Conservation (phyloP, 2,797 vertebrate species). For the Malacoraja senta region DNA sequence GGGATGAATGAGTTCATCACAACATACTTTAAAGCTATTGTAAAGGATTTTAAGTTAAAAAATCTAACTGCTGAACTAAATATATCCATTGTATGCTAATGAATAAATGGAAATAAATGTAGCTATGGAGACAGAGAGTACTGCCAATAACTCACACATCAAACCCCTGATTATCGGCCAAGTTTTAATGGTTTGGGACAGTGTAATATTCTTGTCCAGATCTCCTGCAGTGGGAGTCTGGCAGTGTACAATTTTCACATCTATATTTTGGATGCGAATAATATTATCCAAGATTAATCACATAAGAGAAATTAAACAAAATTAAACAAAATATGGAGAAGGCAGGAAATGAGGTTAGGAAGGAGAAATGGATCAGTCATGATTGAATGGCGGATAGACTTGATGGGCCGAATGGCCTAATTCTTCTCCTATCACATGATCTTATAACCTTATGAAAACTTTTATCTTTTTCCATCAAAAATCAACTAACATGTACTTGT, state of each 20-base stretch:
- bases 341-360: too few relatives aligned
- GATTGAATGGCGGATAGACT: too few relatives aligned
- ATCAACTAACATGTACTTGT: neutral
- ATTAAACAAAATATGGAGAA: too few relatives aligned
- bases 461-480: neutral
- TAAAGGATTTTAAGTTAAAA: neutral
- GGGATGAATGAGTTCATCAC: neutral
- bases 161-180: neutral
- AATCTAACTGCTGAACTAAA: neutral
- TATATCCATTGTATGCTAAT: neutral
- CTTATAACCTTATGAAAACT: too few relatives aligned
- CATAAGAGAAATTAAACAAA: neutral
- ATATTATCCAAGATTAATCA: neutral
- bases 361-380: too few relatives aligned
- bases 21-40: neutral
- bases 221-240: neutral
- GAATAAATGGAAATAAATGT: neutral
- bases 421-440: too few relatives aligned
- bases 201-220: neutral
- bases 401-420: too few relatives aligned
- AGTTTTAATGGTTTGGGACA: too few relatives aligned
- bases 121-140: neutral
- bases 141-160: neutral
- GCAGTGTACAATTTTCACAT: neutral
- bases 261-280: neutral